Base-by-base conservation (phyloP, 2,797 vertebrate species). In the Galaxias olidus region DNA sequence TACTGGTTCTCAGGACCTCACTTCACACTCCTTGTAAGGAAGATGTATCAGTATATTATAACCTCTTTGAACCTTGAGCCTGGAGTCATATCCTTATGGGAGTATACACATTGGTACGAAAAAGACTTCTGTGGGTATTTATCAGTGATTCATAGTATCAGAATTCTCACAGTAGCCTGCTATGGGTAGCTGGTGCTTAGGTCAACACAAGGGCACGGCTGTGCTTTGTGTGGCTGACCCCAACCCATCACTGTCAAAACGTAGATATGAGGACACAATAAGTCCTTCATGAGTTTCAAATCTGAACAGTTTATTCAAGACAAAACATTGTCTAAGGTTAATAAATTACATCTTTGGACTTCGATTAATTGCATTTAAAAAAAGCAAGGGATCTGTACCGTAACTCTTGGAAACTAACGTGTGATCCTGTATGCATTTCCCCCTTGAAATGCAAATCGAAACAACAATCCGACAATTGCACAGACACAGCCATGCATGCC, bases 1-100 rank as follows among this genome's bases (percentile, higher is more conserved):
- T 2, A 30, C 30, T 30, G 30, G 9, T 65, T 71, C 53, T 75
- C 46, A 52, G 65, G 65, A 64, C 62, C 65, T 76, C 51, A 50
- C 45, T 57, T 13, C 71, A 18, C 10, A 57, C 15, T 50, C 48
- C 57, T 40, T 40, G n/a, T n/a, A n/a, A 61, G 20, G 65, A 6
- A 30, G 30, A 6, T 30, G 30, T 30, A 30, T 30, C 78, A 74
- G 68, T 30, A 57, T 42, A 15, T n/a, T 57, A 8, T 14, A 20
- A 14, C 30, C 42, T 62, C 30, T 30, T 30, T 30, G 30, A 30
- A 30, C 30, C 30, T 30, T 30, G 3, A 30, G 2, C 3, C 30
- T 2, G 30, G 30, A 30, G 3, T 30, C 30, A 30, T 30, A 30
- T n/a, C n/a, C 30, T 3, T 30, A 30, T n/a, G 65, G 55, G 17